A percentile compares a stretch with the other conserved stretches of the same genome.
phyloP scores from a whole-genome alignment of 2,888 invertebrate species.

The Marronus borbonicus region DNA sequence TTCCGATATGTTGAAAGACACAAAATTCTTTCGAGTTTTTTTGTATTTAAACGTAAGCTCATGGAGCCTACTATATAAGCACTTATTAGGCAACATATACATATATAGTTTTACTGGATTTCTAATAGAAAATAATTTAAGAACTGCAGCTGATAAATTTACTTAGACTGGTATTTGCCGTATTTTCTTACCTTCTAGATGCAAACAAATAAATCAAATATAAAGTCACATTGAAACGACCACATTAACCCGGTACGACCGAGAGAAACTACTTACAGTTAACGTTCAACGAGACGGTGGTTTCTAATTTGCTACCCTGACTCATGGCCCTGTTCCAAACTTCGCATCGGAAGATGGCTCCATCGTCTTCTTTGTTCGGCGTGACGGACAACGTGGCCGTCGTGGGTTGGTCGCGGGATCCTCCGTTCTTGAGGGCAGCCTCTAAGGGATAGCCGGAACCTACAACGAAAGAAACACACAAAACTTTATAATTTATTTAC shows the following conservation, averaged over 20 bases:
- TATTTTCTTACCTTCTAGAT: background rate
- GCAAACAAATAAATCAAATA: conserved; percentile 2
- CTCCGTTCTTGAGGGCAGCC: conserved; percentile 79
- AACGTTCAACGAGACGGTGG: conserved; percentile 86
- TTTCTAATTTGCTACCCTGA: conserved; percentile 84
- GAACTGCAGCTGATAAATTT: too few relatives aligned
- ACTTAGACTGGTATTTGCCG: background rate
- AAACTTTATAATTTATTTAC: conserved; percentile 49
- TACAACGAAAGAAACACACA: conserved; percentile 57
- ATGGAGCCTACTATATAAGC: too few relatives aligned
- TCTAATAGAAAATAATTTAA: too few relatives aligned
- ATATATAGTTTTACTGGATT: too few relatives aligned
- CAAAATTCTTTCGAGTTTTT: too few relatives aligned
- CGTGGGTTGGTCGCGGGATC: conserved; percentile 82
- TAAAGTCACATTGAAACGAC: background rate
- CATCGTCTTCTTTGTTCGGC: conserved; percentile 89
- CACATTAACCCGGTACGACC: background rate
- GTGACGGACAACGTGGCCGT: conserved; percentile 82
- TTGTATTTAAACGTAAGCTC: too few relatives aligned
- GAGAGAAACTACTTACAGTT: conserved; percentile 82
- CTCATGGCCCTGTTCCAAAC: conserved; percentile 93
- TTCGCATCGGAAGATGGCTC: conserved; percentile 86
- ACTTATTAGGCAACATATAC: too few relatives aligned
- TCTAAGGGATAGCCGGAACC: conserved; percentile 83
- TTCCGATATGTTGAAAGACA: too few relatives aligned